These are phyloP conservation scores for Notolepis coatsorum DNA, from an alignment of 2,797 vertebrate species.

Conservation along the genomic window DNA sequence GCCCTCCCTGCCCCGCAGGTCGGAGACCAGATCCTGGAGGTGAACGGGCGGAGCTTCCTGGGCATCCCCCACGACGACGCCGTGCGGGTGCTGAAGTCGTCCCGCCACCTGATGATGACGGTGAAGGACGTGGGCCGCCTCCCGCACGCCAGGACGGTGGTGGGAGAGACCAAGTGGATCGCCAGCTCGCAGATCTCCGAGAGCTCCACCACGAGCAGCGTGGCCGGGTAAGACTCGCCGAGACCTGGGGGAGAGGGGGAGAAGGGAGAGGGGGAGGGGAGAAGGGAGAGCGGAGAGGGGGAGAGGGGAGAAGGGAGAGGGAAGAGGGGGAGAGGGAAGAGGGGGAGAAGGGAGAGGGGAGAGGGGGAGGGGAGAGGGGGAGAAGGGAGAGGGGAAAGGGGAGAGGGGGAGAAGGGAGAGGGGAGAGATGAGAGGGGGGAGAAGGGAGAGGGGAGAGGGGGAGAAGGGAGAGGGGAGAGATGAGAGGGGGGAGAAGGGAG, in stretches of 20 bases:
- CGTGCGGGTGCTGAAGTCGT: conserved; percentile 89
- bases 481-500: too few species aligned
- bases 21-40: conserved; percentile 95
- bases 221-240: conserved; percentile 62
- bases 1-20: conserved; percentile 77
- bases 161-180: conserved; percentile 93
- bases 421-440: too few species aligned
- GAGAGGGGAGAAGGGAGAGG: conserved; percentile 24
- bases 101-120: conserved; percentile 87
- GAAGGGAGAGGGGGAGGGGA: conserved; percentile 3
- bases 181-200: conserved; percentile 83
- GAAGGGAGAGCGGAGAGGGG: neutral
- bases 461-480: too few species aligned
- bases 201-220: conserved; percentile 46
- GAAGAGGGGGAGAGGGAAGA: neutral
- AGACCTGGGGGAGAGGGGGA: neutral
- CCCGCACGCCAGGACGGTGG: conserved; percentile 89
- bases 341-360: neutral
- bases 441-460: too few species aligned
- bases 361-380: too few species aligned
- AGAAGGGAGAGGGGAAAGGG: too few species aligned
- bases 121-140: conserved; percentile 92
- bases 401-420: too few species aligned
- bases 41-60: conserved; percentile 89
- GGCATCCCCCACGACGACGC: conserved; percentile 92